phyloP scores from a whole-genome alignment of 37 sponge, comb jelly and placozoan genomes.

The Beroe ovata region DNA sequence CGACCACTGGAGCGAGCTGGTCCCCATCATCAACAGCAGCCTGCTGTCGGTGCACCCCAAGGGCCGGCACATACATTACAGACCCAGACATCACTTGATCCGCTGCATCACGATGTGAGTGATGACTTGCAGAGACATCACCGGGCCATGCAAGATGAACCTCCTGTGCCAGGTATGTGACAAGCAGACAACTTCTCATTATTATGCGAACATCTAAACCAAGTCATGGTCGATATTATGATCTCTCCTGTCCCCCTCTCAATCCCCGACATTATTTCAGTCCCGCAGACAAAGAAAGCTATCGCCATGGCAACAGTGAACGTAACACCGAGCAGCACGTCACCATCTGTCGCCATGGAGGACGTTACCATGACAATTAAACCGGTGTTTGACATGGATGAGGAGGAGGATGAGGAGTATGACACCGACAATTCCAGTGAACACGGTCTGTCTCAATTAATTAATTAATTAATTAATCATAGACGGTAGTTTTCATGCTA shows the following conservation, averaged over 20 bases:
- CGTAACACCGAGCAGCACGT: conserved; percentile 51
- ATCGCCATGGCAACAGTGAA: conserved; percentile 65
- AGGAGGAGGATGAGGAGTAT: conserved; percentile 39
- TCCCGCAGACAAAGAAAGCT: neutral
- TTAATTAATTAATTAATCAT: too few relatives aligned
- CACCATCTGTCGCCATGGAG: conserved; percentile 64
- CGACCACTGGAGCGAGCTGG: neutral
- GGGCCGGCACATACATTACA: neutral
- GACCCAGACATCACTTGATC: neutral
- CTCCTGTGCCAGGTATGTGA: neutral
- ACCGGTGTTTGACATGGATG: conserved; percentile 62
- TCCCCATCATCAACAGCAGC: neutral
- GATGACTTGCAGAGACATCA: neutral
- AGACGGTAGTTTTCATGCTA: too few relatives aligned
- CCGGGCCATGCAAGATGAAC: neutral
- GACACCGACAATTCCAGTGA: conserved; percentile 10
- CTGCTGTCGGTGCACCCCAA: neutral
- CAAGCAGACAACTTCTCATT: too few relatives aligned
- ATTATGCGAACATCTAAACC: too few relatives aligned
- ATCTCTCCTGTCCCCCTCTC: too few relatives aligned
- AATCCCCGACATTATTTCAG: conserved; percentile 10
- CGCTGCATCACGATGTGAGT: neutral
- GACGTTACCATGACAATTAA: conserved; percentile 64
- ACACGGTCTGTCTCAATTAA: conserved; percentile 1
- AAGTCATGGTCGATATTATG: too few relatives aligned